Evolutionary conservation across 2,888 invertebrate species (phyloP).

Genomic region (Plemyria rubiginata): DNA sequence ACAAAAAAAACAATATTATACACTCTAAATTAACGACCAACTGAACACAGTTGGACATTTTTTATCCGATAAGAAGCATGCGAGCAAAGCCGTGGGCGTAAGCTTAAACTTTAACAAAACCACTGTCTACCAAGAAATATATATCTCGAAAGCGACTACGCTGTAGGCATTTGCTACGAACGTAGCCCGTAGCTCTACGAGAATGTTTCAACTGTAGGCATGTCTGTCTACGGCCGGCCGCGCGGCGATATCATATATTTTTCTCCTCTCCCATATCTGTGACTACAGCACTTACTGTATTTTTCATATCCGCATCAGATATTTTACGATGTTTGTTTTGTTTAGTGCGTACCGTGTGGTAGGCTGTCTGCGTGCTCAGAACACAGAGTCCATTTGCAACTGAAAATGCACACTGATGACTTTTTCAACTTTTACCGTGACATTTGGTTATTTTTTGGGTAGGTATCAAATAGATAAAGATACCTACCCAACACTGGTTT

Average conservation of each 20-base stretch:
- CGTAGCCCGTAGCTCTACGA: slow-evolving; percentile 41
- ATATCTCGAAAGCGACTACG: slow-evolving; percentile 42
- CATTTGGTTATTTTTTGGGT: too few relatives aligned
- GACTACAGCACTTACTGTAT: not conserved
- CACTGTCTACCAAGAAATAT: not conserved
- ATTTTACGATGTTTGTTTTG: slow-evolving; percentile 17
- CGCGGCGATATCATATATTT: slow-evolving; percentile 12
- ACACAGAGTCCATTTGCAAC: not conserved
- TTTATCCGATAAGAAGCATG: too few relatives aligned
- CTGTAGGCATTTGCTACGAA: slow-evolving; percentile 40
- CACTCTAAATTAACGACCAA: too few relatives aligned
- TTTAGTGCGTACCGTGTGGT: not conserved
- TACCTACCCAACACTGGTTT: too few relatives aligned
- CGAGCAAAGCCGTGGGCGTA: too few relatives aligned
- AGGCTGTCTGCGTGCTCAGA: not conserved
- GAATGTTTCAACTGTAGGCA: slow-evolving; percentile 29
- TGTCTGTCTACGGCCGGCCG: slow-evolving; percentile 27
- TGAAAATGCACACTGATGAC: not conserved
- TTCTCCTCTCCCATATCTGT: slow-evolving; percentile 1
- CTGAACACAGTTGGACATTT: too few relatives aligned
- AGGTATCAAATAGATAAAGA: too few relatives aligned
- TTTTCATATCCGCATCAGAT: slow-evolving; percentile 13
- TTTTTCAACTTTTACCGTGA: too few relatives aligned
- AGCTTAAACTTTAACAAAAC: not conserved
- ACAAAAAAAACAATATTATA: too few relatives aligned